Base-by-base conservation (phyloP, 2,797 vertebrate genomes). In the Momotus momota region DNA sequence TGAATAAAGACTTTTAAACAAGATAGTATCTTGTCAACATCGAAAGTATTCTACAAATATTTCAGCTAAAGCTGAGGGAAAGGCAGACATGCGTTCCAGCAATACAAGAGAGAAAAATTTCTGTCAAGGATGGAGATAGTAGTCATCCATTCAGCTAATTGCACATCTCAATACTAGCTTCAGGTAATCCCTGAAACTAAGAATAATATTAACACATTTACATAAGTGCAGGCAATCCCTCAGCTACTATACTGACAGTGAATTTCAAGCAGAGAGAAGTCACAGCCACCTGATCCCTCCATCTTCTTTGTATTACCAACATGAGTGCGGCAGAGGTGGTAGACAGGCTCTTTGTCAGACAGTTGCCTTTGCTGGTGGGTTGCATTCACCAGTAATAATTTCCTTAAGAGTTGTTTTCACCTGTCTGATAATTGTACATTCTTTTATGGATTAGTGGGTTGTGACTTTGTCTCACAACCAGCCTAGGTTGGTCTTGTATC, bases 321-420 rank as follows among this genome's bases (percentile, higher is more conserved):
- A 8, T 2, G 35, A 48, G 5, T 2, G 7, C 8, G 10, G 71
- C 61, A 3, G 2, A 45, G 31, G 52, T 3, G 5, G 23, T 0
- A 23, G 29, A 5, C 2, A 1, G 12, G 12, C 6, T 33, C 46
- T 17, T 25, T 8, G 26, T 27, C 74, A 31, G 57, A 14, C 2
- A 14, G 7, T 6, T 43, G 11, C 27, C 0, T 9, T 6, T 5
- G 5, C 33, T 23, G 7, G 15, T 0, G 33, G 35, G 7, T 9
- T 35, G 52, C 2, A 31, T 31, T 29, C 31, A 29, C 52, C 29
- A 31, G 52, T 54, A 54, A 54, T 54, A 19, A 54, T 54, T 54
- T 54, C 29, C 29, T 18, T 54, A 54, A 54, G 52, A 54, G 52
- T 29, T 54, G 52, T 54, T 31, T 54, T 29, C 52, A 10, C 52